A percentile compares a stretch with the other conserved stretches of the same genome.
These are phyloP conservation scores for Rallus limicola DNA, from an alignment of 2,113 vertebrate genomes.

Conservation along the genomic window DNA sequence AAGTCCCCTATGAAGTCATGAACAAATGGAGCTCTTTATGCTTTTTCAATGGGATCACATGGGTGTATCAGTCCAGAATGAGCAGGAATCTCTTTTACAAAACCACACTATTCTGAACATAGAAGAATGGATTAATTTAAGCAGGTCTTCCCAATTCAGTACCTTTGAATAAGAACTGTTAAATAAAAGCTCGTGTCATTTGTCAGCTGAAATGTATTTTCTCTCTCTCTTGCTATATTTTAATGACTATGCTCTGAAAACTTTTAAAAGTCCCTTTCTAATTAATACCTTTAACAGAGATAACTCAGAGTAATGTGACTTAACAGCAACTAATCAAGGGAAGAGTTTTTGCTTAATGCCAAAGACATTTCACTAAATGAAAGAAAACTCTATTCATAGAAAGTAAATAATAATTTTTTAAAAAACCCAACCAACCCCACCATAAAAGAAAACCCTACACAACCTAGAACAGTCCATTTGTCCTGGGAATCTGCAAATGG, in stretches of 20 bases:
- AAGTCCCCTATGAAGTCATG: slow-evolving; percentile 25
- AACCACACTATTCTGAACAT: not conserved
- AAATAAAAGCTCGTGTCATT: slow-evolving; percentile 20
- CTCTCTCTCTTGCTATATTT: not conserved
- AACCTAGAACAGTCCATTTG: not conserved
- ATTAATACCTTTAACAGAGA: slow-evolving; percentile 10
- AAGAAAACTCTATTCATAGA: not conserved
- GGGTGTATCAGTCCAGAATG: not conserved
- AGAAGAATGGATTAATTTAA: slow-evolving; percentile 45
- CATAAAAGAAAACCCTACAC: not conserved
- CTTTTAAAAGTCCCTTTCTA: not conserved
- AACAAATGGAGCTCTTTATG: slow-evolving; percentile 37
- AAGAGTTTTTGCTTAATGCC: not conserved
- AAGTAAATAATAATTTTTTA: not conserved
- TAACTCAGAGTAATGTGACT: not conserved
- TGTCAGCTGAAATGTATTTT: slow-evolving; percentile 56
- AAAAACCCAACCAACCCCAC: not conserved
- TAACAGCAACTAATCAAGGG: not conserved
- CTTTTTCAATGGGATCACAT: slow-evolving; percentile 43
- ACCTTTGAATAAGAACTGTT: slow-evolving; percentile 28
- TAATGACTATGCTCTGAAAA: not conserved
- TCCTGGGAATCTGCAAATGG: not conserved
- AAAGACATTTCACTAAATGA: not conserved
- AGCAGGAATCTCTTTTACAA: slow-evolving; percentile 25
- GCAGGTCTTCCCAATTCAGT: slow-evolving; percentile 33